Evolutionary conservation across 2,888 invertebrate species (phyloP).

Genomic region (Drosophila rubida): DNA sequence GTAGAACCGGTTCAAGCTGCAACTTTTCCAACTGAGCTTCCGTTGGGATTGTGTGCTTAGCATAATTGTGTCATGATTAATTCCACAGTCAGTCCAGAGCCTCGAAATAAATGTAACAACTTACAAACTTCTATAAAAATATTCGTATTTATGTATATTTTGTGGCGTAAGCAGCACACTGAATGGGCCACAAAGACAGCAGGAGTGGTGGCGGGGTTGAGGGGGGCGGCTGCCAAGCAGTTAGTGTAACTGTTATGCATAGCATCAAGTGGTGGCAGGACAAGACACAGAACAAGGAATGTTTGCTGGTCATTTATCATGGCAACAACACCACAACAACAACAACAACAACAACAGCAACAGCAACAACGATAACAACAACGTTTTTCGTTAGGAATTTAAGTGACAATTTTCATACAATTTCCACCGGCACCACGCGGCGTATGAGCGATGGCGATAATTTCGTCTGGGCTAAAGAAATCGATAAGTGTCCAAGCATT

Average conservation of each 20-base stretch:
- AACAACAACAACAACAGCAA: slow-evolving; percentile 24
- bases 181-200: not conserved
- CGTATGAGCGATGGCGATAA: slow-evolving; percentile 71
- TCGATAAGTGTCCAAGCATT: slow-evolving; percentile 58
- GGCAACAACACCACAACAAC: slow-evolving; percentile 34
- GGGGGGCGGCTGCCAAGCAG: slow-evolving; percentile 18
- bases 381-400: slow-evolving; percentile 65
- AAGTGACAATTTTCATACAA: slow-evolving; percentile 76
- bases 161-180: slow-evolving; percentile 35
- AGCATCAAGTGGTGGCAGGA: slow-evolving; percentile 31
- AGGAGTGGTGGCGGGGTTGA: not conserved
- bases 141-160: slow-evolving; percentile 47
- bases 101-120: slow-evolving; percentile 40
- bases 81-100: slow-evolving; percentile 49
- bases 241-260: slow-evolving; percentile 64
- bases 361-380: slow-evolving; percentile 33
- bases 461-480: slow-evolving; percentile 45
- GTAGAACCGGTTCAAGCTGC: not conserved
- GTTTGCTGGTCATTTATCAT: slow-evolving; percentile 72
- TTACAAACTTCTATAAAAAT: slow-evolving; percentile 33
- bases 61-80: slow-evolving; percentile 65
- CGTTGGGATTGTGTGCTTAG: slow-evolving; percentile 18
- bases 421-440: slow-evolving; percentile 52
- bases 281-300: slow-evolving; percentile 44
- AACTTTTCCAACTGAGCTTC: slow-evolving; percentile 11